Conservation (phyloP, 2,113 vertebrate species). For the Bufo bufo region DNA sequence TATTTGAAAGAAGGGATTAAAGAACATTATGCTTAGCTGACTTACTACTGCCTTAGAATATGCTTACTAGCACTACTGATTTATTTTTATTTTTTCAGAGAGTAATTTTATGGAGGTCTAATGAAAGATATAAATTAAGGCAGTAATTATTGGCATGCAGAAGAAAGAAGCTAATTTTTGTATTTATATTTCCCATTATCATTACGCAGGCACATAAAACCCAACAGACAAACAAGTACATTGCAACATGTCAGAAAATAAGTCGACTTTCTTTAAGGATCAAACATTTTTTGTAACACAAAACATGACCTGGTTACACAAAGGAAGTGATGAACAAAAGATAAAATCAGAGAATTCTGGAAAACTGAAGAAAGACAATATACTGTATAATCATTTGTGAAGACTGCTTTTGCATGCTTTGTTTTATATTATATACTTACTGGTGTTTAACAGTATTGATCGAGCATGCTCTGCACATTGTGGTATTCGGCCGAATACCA, state of each 20-base stretch:
- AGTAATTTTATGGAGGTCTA: constrained; percentile 24
- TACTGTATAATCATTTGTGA: not conserved
- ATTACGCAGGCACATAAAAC: constrained; percentile 8
- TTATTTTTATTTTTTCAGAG: constrained; percentile 31
- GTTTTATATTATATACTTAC: too few relatives aligned
- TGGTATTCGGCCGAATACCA: too few relatives aligned
- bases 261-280: constrained; percentile 58
- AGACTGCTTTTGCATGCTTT: too few relatives aligned
- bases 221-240: constrained; percentile 17
- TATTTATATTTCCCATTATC: constrained; percentile 34
- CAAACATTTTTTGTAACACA: constrained; percentile 44
- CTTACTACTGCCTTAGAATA: constrained; percentile 43
- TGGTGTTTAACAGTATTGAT: too few relatives aligned
- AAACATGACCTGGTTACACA: constrained; percentile 12
- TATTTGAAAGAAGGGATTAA: constrained; percentile 65
- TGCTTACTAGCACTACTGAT: constrained; percentile 18
- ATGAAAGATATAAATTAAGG: constrained; percentile 52
- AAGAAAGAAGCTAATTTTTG: constrained; percentile 43
- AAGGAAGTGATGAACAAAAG: not conserved
- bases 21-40: constrained; percentile 24
- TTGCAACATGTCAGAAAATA: constrained; percentile 34
- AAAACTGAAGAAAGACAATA: not conserved
- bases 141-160: constrained; percentile 44
- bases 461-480: too few relatives aligned
- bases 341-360: not conserved